Conservation (phyloP, 1,140 invertebrate species). For the Drosophila rhopaloa region DNA sequence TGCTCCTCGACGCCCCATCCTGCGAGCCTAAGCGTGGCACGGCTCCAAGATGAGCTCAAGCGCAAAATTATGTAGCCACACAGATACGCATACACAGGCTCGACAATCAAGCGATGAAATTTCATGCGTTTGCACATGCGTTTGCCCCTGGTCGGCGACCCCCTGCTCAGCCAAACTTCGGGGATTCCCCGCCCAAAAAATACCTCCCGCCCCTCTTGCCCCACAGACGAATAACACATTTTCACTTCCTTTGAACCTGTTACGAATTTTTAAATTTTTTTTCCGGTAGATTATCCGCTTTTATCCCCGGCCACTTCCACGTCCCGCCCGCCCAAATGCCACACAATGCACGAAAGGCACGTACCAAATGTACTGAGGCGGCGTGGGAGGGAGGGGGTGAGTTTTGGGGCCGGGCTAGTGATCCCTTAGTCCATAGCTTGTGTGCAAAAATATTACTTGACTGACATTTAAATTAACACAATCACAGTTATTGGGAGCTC, state of each 20-base stretch:
- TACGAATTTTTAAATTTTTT: conserved; percentile 75
- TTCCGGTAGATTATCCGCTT: conserved; percentile 76
- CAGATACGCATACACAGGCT: conserved; percentile 30
- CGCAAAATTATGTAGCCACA: conserved; percentile 82
- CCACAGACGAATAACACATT: conserved; percentile 81
- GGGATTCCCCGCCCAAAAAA: neutral
- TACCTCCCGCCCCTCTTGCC: conserved; percentile 22
- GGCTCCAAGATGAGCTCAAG: conserved; percentile 77
- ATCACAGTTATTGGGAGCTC: conserved; percentile 77
- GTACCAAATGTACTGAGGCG: conserved; percentile 50
- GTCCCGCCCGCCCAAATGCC: conserved; percentile 57
- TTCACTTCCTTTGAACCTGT: conserved; percentile 82
- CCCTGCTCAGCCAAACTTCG: conserved; percentile 17
- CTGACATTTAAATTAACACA: conserved; percentile 84
- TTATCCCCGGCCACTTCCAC: conserved; percentile 63
- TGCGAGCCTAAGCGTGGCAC: conserved; percentile 61
- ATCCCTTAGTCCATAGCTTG: conserved; percentile 53
- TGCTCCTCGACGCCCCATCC: neutral
- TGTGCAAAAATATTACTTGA: conserved; percentile 81
- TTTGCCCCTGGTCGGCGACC: conserved; percentile 43
- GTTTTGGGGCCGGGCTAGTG: conserved; percentile 33
- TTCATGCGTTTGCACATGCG: conserved; percentile 81
- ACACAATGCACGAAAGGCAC: conserved; percentile 78
- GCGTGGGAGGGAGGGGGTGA: neutral
- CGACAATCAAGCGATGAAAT: conserved; percentile 83